Percentiles rank a stretch among this genome's conserved stretches.
Evolutionary conservation across 2,113 vertebrate genomes (phyloP).

Genomic region (Oostethus manadensis): DNA sequence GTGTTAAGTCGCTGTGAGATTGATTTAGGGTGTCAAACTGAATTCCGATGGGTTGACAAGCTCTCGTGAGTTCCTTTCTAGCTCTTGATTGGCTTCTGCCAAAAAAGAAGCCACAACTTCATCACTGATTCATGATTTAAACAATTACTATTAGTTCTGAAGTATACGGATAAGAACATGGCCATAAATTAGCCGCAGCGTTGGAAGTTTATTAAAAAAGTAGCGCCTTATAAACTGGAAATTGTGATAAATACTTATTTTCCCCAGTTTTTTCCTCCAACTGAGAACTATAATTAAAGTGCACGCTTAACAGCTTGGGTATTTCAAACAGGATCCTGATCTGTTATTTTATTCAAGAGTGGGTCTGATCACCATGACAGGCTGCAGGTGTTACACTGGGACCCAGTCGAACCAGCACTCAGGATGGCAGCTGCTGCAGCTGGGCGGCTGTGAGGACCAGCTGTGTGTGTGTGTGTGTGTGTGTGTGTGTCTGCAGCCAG

Average conservation of each 20-base stretch:
- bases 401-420: slow-evolving; percentile 15
- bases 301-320: slow-evolving; percentile 6
- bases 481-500: slow-evolving; percentile 31
- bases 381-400: slow-evolving; percentile 40
- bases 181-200: too few species aligned
- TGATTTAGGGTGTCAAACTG: too few species aligned
- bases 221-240: too few species aligned
- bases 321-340: slow-evolving; percentile 4
- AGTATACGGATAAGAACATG: too few species aligned
- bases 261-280: neutral
- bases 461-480: slow-evolving; percentile 28
- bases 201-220: too few species aligned
- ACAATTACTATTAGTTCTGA: too few species aligned
- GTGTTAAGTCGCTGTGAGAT: too few species aligned
- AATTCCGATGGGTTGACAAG: too few species aligned
- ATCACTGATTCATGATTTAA: too few species aligned
- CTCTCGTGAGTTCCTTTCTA: too few species aligned
- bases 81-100: too few species aligned
- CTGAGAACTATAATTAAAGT: slow-evolving; percentile 7
- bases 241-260: neutral
- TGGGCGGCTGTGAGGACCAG: slow-evolving; percentile 38
- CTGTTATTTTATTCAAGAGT: slow-evolving; percentile 7
- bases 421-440: slow-evolving; percentile 49
- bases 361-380: slow-evolving; percentile 3
- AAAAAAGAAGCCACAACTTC: too few species aligned